These are phyloP conservation scores for Listrodromus nycthemerus DNA, from an alignment of 2,888 invertebrate genomes.

Conservation along the genomic window DNA sequence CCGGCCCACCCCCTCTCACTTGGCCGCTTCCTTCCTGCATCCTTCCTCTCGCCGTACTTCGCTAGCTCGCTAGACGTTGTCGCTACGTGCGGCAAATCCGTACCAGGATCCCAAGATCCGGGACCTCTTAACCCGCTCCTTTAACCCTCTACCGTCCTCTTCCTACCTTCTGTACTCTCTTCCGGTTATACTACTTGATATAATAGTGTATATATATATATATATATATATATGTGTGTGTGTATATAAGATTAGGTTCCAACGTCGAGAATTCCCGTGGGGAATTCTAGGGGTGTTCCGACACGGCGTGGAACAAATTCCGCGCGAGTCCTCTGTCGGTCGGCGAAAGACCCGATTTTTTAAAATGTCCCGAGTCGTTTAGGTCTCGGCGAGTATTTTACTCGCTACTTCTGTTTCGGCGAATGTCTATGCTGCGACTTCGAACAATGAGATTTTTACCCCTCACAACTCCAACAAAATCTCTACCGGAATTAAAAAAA, in stretches of 20 bases:
- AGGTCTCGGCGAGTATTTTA: background rate
- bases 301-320: conserved; percentile 9
- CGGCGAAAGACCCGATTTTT: conserved; percentile 23
- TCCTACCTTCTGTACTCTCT: conserved; percentile 44
- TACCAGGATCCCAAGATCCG: conserved; percentile 80
- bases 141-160: conserved; percentile 59
- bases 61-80: conserved; percentile 78
- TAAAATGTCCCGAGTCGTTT: conserved; percentile 4
- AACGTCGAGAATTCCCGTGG: conserved; percentile 31
- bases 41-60: conserved; percentile 37
- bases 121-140: conserved; percentile 75
- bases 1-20: conserved; percentile 46
- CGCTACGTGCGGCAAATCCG: conserved; percentile 83
- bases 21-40: conserved; percentile 41
- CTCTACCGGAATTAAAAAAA: too few relatives aligned
- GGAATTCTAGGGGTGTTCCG: conserved; percentile 42
- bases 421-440: background rate
- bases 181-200: conserved; percentile 39
- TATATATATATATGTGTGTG: background rate
- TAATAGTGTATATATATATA: conserved; percentile 11
- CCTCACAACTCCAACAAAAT: background rate
- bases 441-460: background rate
- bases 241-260: conserved; percentile 19
- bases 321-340: conserved; percentile 28
- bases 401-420: conserved; percentile 22